Conservation (phyloP, 2,888 invertebrate species). For the Camptogramma bilineatum region DNA sequence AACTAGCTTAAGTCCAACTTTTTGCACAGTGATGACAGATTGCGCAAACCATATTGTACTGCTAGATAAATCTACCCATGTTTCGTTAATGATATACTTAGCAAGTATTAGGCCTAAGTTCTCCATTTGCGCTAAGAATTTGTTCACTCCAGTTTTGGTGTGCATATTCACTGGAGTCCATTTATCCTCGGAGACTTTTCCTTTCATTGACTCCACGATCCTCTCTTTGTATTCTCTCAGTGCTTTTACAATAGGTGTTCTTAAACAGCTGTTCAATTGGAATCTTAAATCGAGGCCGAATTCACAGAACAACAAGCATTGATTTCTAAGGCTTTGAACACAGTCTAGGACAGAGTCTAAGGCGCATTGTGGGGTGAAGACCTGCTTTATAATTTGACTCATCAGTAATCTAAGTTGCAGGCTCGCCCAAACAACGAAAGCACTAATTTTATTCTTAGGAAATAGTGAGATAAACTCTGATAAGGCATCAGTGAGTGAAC, state of each 20-base stretch:
- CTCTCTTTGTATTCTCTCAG: slow-evolving; percentile 92
- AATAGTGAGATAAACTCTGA: slow-evolving; percentile 89
- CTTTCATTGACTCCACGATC: slow-evolving; percentile 92
- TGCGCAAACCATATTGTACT: slow-evolving; percentile 93
- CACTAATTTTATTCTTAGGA: slow-evolving; percentile 87
- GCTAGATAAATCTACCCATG: slow-evolving; percentile 90
- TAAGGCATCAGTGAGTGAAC: slow-evolving; percentile 90
- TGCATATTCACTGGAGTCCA: slow-evolving; percentile 94
- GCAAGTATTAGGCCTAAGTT: slow-evolving; percentile 89
- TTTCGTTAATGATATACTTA: slow-evolving; percentile 86
- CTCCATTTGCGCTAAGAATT: slow-evolving; percentile 89
- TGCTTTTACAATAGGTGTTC: slow-evolving; percentile 90
- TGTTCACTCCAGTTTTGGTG: slow-evolving; percentile 88
- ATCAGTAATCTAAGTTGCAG: slow-evolving; percentile 92
- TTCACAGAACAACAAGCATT: slow-evolving; percentile 87
- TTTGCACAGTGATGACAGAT: slow-evolving; percentile 89
- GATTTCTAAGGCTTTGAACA: slow-evolving; percentile 91
- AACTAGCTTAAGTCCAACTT: slow-evolving; percentile 90
- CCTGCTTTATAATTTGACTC: slow-evolving; percentile 93
- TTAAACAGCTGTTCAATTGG: slow-evolving; percentile 94
- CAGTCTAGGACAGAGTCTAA: slow-evolving; percentile 94
- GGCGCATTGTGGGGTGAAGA: slow-evolving; percentile 95
- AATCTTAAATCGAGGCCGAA: slow-evolving; percentile 96
- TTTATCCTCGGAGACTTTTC: slow-evolving; percentile 91
- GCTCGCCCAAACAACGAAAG: slow-evolving; percentile 96